Conservation (phyloP, 2,888 invertebrate genomes). For the Aphodius sticticus region DNA sequence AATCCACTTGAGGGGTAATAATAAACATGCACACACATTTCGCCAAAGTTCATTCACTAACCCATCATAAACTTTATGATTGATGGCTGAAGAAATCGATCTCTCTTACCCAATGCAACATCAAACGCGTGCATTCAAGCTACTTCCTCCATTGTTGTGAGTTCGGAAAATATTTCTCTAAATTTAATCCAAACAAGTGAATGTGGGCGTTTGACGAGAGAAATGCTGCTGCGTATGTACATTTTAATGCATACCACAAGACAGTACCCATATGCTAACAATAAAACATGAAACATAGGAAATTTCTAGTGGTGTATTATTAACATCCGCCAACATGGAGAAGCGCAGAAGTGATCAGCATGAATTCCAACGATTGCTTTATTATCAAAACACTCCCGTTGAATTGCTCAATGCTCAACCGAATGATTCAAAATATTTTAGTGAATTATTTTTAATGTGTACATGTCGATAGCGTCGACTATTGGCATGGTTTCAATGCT, state of each 20-base stretch:
- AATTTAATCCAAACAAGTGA: not conserved
- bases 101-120: not conserved
- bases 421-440: constrained; percentile 8
- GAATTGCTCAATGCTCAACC: not conserved
- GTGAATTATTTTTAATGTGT: constrained; percentile 19
- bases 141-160: not conserved
- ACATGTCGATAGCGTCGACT: constrained; percentile 13
- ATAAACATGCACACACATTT: no score
- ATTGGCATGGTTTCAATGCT: constrained; percentile 20
- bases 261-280: not conserved
- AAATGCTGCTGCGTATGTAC: no score
- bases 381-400: constrained; percentile 8
- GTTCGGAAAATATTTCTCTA: not conserved
- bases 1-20: no score
- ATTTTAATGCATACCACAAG: not conserved
- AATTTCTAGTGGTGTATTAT: not conserved
- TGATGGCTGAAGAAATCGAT: not conserved
- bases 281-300: constrained; percentile 6
- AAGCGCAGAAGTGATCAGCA: not conserved
- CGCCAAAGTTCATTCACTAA: no score
- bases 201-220: not conserved
- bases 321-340: not conserved
- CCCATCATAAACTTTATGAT: not conserved
- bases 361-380: not conserved
- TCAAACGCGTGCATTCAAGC: not conserved